A percentile compares a stretch with the other conserved stretches of the same genome.
Conservation (phyloP, 2,797 vertebrate species). For the Macrochelys suwanniensis region DNA sequence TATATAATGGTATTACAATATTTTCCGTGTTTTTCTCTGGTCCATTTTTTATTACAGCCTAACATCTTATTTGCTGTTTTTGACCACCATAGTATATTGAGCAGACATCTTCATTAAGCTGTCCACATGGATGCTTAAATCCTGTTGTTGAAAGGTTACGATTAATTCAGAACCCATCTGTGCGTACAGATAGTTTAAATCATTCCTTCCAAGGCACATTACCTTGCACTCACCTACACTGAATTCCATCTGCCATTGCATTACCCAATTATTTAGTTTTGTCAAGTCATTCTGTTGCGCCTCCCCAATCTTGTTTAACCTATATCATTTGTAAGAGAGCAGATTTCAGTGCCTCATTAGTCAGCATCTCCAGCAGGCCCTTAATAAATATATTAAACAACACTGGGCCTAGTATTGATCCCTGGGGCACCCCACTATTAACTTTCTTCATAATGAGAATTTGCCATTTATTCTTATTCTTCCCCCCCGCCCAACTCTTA, state of each 20-base stretch:
- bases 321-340: constrained; percentile 54
- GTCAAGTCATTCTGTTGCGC: constrained; percentile 56
- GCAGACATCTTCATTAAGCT: constrained; percentile 70
- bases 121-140: constrained; percentile 57
- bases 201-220: constrained; percentile 57
- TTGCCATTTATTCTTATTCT: constrained; percentile 60
- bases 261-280: constrained; percentile 63
- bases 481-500: constrained; percentile 5
- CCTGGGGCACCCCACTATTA: constrained; percentile 56
- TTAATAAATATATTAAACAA: constrained; percentile 64
- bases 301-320: constrained; percentile 49
- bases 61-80: constrained; percentile 48
- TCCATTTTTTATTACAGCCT: constrained; percentile 23
- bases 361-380: constrained; percentile 54
- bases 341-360: constrained; percentile 64
- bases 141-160: constrained; percentile 69
- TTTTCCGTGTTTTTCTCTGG: constrained; percentile 32
- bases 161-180: constrained; percentile 68
- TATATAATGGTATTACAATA: constrained; percentile 35
- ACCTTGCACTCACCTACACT: constrained; percentile 53
- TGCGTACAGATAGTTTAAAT: constrained; percentile 69
- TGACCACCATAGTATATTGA: constrained; percentile 24
- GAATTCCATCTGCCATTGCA: constrained; percentile 50
- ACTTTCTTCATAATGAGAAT: constrained; percentile 52
- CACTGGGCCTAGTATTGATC: constrained; percentile 42